Evolutionary conservation across 2,797 vertebrate species (phyloP), one percentile per base, ranked within the genome.

Genomic region (Siniperca scherzeri): DNA sequence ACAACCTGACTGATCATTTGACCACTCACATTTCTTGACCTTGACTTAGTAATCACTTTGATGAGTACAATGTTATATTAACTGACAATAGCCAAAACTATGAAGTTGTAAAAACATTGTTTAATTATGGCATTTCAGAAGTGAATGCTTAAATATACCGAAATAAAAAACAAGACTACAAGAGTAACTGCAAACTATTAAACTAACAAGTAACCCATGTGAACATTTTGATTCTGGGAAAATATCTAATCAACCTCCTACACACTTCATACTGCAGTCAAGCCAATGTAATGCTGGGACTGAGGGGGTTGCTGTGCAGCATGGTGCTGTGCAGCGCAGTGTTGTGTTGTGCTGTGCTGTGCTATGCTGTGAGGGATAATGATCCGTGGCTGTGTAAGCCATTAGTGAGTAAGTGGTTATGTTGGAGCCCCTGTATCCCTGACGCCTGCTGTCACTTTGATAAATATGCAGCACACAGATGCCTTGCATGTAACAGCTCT

Each of bases 371-470:
- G 83, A 89, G 87, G 89, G 90, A 95, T 95, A 95, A 96, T 95
- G 95, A 96, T 94, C 92, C 95, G 74, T 95, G 88, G 83, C 90
- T 92, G 82, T 94, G 92, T 93, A 92, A 92, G 92, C 92, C 92
- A 94, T 96, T 95, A 96, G 92, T 93, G 94, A 90, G 85, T 92
- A 93, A 93, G 92, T 89, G 90, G 91, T 95, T 93, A 91, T 91
- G 92, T 88, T 91, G 91, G 90, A 92, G 91, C 86, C 82, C 85
- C 89, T 88, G 91, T 89, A 89, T 94, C 89, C 88, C 88, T 93
- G 90, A 93, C 80, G 87, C 92, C 94, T 89, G 93, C 92, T 96
- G 95, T 94, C 95, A 96, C 90, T 91, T 93, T 96, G 95, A 96
- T 95, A 93, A 95, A 96, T 96, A 94, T 90, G 90, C 86, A 69